These are phyloP conservation scores for Poecilia gillii DNA, from an alignment of 2,797 vertebrate species.

Conservation along the genomic window DNA sequence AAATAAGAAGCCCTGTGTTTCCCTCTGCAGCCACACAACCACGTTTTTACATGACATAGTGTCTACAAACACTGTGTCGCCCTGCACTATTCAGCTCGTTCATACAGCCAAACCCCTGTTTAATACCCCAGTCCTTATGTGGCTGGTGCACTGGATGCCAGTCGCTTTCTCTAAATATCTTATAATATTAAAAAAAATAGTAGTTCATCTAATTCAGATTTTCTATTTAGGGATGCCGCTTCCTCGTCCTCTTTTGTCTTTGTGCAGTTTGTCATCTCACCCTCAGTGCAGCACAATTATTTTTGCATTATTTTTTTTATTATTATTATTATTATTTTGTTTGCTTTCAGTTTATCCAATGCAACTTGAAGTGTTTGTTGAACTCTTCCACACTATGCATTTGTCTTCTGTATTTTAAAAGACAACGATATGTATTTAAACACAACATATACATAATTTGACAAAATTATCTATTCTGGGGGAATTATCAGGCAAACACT, in stretches of 20 bases:
- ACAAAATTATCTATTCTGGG: not conserved
- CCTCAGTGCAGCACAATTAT: not conserved
- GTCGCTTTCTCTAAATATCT: not conserved
- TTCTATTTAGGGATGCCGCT: not conserved
- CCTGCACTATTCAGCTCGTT: slow-evolving; percentile 12
- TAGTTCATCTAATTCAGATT: not conserved
- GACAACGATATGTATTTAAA: not conserved
- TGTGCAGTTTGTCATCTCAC: not conserved
- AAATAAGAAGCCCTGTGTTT: not conserved
- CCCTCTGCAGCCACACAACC: slow-evolving; percentile 11
- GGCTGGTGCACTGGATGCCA: not conserved
- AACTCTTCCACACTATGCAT: not conserved
- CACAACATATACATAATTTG: not conserved
- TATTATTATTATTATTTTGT: not conserved
- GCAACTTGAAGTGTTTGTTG: not conserved
- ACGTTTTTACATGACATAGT: not conserved
- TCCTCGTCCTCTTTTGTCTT: not conserved
- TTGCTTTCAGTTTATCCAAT: not conserved
- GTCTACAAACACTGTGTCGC: not conserved
- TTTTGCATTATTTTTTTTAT: not conserved
- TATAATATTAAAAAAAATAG: not conserved
- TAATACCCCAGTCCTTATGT: slow-evolving; percentile 34
- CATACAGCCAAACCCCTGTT: slow-evolving; percentile 38
- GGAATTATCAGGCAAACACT: not conserved
- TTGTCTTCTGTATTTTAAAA: not conserved